These are phyloP conservation scores for Caenorhabditis panamensis DNA, from an alignment of 2,888 invertebrate species.

Conservation along the genomic window DNA sequence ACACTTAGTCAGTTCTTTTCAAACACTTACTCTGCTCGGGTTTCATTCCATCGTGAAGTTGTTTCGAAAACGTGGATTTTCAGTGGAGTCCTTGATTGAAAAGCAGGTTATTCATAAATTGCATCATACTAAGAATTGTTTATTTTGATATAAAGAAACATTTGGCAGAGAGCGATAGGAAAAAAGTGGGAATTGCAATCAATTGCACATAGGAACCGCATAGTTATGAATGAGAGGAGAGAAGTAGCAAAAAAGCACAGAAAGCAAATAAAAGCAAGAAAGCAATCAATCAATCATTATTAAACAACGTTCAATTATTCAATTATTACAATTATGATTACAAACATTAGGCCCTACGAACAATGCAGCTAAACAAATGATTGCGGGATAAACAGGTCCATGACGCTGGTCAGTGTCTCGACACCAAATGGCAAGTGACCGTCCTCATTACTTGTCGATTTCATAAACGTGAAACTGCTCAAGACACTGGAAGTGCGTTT, in stretches of 20 bases:
- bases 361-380: constrained; percentile 53
- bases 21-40: constrained; percentile 46
- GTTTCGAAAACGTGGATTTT: constrained; percentile 56
- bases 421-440: constrained; percentile 76
- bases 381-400: constrained; percentile 76
- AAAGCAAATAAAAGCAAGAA: constrained; percentile 23
- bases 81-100: no score
- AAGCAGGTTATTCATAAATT: no score
- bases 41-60: constrained; percentile 59
- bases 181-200: constrained; percentile 41
- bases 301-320: constrained; percentile 41
- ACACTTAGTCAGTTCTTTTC: constrained; percentile 63
- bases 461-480: constrained; percentile 32
- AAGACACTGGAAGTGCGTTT: constrained; percentile 47
- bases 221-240: constrained; percentile 28
- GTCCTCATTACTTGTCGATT: constrained; percentile 14
- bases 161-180: constrained; percentile 47
- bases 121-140: constrained; percentile 11
- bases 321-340: constrained; percentile 23
- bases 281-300: constrained; percentile 24
- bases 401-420: constrained; percentile 72
- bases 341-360: constrained; percentile 30
- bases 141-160: constrained; percentile 13
- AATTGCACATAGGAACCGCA: constrained; percentile 53
- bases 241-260: no score